Evolutionary conservation across 30 jellyfish, hydroid and myxozoan species (phyloP).

Genomic region (Sanderia malayensis): DNA sequence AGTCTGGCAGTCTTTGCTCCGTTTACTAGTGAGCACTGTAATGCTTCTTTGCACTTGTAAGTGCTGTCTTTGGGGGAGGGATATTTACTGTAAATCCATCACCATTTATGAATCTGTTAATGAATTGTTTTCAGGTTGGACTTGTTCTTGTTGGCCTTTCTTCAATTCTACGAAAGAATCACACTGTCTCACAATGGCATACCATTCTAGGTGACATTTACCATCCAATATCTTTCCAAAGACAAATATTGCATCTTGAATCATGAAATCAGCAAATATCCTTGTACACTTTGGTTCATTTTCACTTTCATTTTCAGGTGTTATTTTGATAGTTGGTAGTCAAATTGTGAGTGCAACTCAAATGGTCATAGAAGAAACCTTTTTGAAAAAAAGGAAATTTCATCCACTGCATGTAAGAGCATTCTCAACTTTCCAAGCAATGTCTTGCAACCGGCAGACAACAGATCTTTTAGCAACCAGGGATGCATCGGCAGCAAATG

Average conservation of each 20-base stretch:
- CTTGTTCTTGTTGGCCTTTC: conserved; percentile 77
- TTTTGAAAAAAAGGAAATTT: conserved; percentile 56
- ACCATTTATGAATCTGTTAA: no score
- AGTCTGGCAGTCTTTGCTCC: no score
- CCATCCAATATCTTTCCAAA: background rate
- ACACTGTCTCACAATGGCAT: conserved; percentile 84
- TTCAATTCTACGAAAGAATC: conserved; percentile 53
- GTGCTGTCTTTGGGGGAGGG: no score
- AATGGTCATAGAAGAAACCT: conserved; percentile 85
- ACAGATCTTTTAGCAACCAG: no score
- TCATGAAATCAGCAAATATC: no score
- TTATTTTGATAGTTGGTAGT: conserved; percentile 73
- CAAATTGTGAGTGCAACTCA: conserved; percentile 86
- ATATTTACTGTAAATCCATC: no score
- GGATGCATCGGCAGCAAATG: no score
- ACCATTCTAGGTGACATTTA: conserved; percentile 75
- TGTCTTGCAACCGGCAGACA: no score
- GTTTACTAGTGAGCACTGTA: no score
- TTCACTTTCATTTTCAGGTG: conserved; percentile 58
- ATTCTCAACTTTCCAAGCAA: no score
- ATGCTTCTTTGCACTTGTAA: no score
- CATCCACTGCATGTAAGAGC: conserved; percentile 83
- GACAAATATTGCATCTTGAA: background rate
- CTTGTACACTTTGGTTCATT: no score
- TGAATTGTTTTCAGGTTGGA: conserved; percentile 64